Evolutionary conservation across 2,797 vertebrate genomes (phyloP).

Genomic region (Trichosurus vulpecula): DNA sequence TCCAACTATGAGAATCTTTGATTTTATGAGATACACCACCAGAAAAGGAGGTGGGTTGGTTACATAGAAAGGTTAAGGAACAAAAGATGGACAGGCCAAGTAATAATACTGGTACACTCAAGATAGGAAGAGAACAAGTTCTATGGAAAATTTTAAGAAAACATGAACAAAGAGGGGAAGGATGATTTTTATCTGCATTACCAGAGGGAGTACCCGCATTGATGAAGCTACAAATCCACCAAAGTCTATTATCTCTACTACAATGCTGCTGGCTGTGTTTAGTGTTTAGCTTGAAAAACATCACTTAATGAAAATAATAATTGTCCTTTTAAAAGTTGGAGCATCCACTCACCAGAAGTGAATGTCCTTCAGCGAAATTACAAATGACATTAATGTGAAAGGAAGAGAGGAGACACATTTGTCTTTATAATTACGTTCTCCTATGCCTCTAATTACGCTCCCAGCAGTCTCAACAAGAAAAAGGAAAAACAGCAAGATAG

Average conservation of each 20-base stretch:
- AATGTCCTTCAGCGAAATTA: conserved; percentile 42
- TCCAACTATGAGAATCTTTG: background rate
- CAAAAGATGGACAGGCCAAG: background rate
- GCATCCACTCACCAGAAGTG: background rate
- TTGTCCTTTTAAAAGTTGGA: conserved; percentile 34
- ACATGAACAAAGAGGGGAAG: background rate
- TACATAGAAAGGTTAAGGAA: background rate
- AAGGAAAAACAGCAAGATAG: conserved; percentile 40
- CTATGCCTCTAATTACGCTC: conserved; percentile 30
- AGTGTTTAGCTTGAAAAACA: conserved; percentile 33
- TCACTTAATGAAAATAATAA: background rate
- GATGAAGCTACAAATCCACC: background rate
- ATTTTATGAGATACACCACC: background rate
- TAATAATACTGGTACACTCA: background rate
- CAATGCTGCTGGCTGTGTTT: conserved; percentile 11
- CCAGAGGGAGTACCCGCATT: background rate
- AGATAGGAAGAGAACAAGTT: background rate
- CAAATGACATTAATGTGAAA: conserved; percentile 25
- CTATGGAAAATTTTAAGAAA: background rate
- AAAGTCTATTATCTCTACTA: background rate
- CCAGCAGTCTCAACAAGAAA: conserved; percentile 39
- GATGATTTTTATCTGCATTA: background rate
- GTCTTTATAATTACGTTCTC: conserved; percentile 22
- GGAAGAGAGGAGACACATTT: background rate
- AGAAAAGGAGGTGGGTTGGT: background rate